A percentile compares a stretch with the other conserved stretches of the same genome.
These are phyloP conservation scores for Sebastes kiyomatsui DNA, from an alignment of 2,797 vertebrate species.

Conservation along the genomic window DNA sequence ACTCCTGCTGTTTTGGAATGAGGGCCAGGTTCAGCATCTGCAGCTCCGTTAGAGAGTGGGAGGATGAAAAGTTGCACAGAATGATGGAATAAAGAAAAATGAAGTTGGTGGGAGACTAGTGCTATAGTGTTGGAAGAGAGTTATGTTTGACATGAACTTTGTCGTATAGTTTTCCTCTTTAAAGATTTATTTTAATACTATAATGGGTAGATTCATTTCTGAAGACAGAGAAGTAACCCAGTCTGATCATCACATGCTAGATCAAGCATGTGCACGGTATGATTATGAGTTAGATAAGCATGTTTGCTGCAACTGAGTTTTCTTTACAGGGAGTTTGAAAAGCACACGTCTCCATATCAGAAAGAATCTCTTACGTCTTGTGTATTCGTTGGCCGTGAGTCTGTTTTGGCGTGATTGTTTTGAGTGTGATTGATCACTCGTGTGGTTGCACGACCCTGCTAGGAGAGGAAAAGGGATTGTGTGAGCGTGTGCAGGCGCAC, in stretches of 20 bases:
- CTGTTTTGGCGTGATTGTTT: conserved; percentile 41
- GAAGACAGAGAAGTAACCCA: conserved; percentile 1
- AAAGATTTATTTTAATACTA: not conserved
- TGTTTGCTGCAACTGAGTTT: conserved; percentile 33
- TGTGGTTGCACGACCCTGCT: conserved; percentile 45
- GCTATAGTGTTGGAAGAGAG: not conserved
- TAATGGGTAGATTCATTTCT: not conserved
- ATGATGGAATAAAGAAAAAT: conserved; percentile 56
- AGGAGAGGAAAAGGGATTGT: conserved; percentile 36
- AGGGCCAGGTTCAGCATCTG: conserved; percentile 84
- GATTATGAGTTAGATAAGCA: not conserved
- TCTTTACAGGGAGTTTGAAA: conserved; percentile 27
- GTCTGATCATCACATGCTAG: not conserved
- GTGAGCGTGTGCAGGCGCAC: conserved; percentile 41
- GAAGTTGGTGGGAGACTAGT: conserved; percentile 20
- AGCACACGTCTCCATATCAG: conserved; percentile 29
- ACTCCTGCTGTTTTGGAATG: conserved; percentile 84
- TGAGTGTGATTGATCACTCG: conserved; percentile 67
- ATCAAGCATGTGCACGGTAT: not conserved
- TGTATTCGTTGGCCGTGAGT: conserved; percentile 48
- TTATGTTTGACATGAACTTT: not conserved
- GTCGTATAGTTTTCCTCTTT: not conserved
- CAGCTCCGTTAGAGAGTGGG: conserved; percentile 68
- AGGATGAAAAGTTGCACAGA: conserved; percentile 57
- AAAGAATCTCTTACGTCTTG: conserved; percentile 35